Evolutionary conservation across 2,113 vertebrate genomes (phyloP).

Genomic region (Sinocyclocheilus maitianheensis): DNA sequence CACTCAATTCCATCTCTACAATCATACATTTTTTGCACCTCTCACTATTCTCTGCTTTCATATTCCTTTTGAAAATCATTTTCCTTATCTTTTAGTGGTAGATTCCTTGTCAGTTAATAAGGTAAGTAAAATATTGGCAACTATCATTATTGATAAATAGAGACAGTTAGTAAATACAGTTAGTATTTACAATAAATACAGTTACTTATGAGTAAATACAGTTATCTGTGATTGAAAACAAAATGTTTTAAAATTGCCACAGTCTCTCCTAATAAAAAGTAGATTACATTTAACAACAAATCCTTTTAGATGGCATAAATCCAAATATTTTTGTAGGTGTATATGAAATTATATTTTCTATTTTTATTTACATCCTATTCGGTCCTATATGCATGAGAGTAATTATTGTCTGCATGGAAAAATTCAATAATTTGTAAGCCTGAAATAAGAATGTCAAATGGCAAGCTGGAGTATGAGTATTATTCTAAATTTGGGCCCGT

Average conservation of each 20-base stretch:
- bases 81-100: background rate
- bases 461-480: conserved; percentile 53
- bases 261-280: too few species aligned
- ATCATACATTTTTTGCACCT: conserved; percentile 42
- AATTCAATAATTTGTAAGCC: background rate
- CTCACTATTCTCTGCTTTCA: conserved; percentile 28
- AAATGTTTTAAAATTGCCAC: too few species aligned
- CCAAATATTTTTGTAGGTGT: background rate
- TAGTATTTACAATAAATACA: background rate
- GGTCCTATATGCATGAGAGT: background rate
- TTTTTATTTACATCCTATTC: background rate
- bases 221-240: background rate
- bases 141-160: background rate
- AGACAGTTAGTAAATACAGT: background rate
- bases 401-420: background rate
- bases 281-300: background rate
- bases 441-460: background rate
- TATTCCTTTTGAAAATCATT: background rate
- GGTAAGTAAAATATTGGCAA: background rate
- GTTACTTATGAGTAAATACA: background rate
- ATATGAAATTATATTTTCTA: background rate
- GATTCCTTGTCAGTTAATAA: background rate
- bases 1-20: conserved; percentile 19
- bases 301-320: background rate
- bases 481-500: conserved; percentile 49